phyloP scores from a whole-genome alignment of 2,113 vertebrate genomes.

The Hippocampus comes region DNA sequence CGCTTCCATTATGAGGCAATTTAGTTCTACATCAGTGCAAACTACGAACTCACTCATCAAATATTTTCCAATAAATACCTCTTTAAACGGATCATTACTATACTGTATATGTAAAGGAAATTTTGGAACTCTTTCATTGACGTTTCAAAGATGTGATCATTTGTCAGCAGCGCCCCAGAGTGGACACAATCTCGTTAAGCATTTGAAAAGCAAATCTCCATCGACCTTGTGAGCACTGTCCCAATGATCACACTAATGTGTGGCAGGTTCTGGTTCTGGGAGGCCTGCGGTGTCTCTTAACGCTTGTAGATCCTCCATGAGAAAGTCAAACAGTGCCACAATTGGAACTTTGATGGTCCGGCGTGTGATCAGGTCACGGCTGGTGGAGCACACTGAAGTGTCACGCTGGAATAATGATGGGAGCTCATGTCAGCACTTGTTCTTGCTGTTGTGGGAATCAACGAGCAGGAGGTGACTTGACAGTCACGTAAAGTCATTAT shows the following conservation, averaged over 20 bases:
- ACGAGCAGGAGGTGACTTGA: slow-evolving; percentile 36
- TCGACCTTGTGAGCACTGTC: neutral
- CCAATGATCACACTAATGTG: neutral
- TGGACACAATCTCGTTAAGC: slow-evolving; percentile 24
- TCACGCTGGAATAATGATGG: slow-evolving; percentile 49
- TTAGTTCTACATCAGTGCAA: too few species aligned
- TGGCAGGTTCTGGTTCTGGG: slow-evolving; percentile 1
- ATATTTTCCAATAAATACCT: too few species aligned
- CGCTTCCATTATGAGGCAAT: too few species aligned
- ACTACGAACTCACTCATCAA: too few species aligned
- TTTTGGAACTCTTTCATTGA: too few species aligned
- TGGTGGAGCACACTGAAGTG: slow-evolving; percentile 44
- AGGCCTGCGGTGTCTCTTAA: slow-evolving; percentile 15
- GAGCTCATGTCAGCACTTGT: slow-evolving; percentile 18
- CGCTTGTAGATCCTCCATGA: slow-evolving; percentile 24
- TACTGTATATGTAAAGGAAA: too few species aligned
- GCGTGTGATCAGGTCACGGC: slow-evolving; percentile 63
- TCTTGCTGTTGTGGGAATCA: slow-evolving; percentile 31
- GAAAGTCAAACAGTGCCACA: slow-evolving; percentile 43
- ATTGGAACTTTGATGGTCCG: neutral
- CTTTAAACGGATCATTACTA: too few species aligned
- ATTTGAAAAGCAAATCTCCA: too few species aligned
- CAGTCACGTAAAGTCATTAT: slow-evolving; percentile 53
- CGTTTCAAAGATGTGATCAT: neutral
- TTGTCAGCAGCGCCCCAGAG: slow-evolving; percentile 48